Conservation (phyloP, 2,888 invertebrate species). For the Dicranocentrus wangi region DNA sequence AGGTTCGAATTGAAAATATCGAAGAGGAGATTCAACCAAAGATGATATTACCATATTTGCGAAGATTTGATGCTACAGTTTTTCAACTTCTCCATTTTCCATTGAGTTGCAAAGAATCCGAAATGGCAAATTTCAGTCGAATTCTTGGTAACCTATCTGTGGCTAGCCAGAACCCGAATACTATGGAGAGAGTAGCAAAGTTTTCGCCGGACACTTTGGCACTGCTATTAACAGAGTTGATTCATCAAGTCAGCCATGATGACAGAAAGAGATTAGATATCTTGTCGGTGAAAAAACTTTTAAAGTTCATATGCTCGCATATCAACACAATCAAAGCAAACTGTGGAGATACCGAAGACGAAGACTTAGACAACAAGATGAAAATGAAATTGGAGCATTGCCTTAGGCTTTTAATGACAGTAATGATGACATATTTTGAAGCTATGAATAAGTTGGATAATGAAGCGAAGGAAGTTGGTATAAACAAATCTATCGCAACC, state of each 20-base stretch:
- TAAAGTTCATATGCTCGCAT: constrained; percentile 47
- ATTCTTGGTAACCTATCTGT: constrained; percentile 47
- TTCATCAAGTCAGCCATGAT: constrained; percentile 48
- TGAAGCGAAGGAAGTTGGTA: background rate
- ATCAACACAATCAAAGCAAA: constrained; percentile 29
- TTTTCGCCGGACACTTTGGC: constrained; percentile 58
- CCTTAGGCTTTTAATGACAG: constrained; percentile 45
- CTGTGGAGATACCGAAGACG: no score
- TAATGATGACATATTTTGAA: constrained; percentile 51
- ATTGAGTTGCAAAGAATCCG: constrained; percentile 17
- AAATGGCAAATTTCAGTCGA: constrained; percentile 33
- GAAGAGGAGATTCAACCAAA: constrained; percentile 63
- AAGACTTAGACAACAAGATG: no score
- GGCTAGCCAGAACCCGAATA: constrained; percentile 15
- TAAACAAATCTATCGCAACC: constrained; percentile 1
- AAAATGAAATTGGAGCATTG: constrained; percentile 52
- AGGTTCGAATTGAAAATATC: no score
- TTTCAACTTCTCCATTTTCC: constrained; percentile 59
- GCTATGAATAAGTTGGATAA: constrained; percentile 34
- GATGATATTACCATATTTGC: constrained; percentile 47
- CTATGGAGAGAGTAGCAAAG: constrained; percentile 28
- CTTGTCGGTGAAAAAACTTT: constrained; percentile 33
- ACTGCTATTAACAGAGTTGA: constrained; percentile 58
- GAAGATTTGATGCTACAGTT: constrained; percentile 50
- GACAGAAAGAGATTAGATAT: constrained; percentile 35